Conservation (phyloP, 1,140 invertebrate genomes). For the Physella acuta region DNA sequence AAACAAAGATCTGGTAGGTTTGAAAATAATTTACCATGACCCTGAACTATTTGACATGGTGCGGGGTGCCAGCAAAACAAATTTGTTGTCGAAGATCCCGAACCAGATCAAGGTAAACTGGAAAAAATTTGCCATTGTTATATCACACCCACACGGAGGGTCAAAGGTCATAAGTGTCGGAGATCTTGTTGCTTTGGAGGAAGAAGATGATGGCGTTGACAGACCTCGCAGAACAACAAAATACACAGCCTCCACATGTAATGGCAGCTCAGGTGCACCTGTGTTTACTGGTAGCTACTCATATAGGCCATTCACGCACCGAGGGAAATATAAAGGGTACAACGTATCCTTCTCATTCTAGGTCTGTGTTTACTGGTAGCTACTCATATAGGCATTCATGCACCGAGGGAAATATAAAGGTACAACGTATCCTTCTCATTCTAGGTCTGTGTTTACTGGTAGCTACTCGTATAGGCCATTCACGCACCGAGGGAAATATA, state of each 20-base stretch:
- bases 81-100: not conserved
- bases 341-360: no score
- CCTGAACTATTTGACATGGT: not conserved
- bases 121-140: slow-evolving; percentile 3
- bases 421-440: no score
- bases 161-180: slow-evolving; percentile 3
- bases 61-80: not conserved
- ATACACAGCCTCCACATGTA: slow-evolving; percentile 3
- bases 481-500: not conserved
- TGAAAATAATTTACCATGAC: slow-evolving; percentile 2
- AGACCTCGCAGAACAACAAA: not conserved
- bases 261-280: slow-evolving; percentile 4
- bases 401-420: slow-evolving; percentile 2
- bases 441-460: no score
- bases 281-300: slow-evolving; percentile 1
- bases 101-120: not conserved
- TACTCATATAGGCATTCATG: not conserved
- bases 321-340: no score
- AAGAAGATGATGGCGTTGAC: not conserved
- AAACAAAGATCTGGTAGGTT: slow-evolving; percentile 4
- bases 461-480: slow-evolving; percentile 7
- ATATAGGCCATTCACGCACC: no score
- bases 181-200: not conserved
- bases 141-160: slow-evolving; percentile 7
- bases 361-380: no score